phyloP scores from a whole-genome alignment of 2,113 vertebrate genomes.

The Plotosus lineatus region DNA sequence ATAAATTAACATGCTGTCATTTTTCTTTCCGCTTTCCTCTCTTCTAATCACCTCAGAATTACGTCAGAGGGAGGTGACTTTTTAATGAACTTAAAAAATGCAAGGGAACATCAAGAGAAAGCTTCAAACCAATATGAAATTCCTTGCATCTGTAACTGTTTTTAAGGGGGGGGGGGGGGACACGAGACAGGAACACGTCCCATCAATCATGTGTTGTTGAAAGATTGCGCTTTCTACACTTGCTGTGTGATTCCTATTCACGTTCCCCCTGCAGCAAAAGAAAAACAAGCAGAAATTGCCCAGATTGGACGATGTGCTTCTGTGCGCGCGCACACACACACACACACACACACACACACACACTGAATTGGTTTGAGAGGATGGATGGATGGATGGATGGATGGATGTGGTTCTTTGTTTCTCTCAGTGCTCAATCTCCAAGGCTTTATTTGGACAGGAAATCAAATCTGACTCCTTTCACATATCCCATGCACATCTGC shows the following conservation, averaged over 20 bases:
- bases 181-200: neutral
- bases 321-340: neutral
- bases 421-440: neutral
- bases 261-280: conserved; percentile 5
- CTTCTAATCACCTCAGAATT: conserved; percentile 24
- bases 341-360: too few species aligned
- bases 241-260: neutral
- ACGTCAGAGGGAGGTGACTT: neutral
- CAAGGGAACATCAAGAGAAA: neutral
- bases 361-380: neutral
- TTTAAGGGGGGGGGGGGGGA: neutral
- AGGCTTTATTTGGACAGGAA: conserved; percentile 4
- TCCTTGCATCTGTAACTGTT: neutral
- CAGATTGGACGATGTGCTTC: neutral
- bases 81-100: conserved; percentile 12
- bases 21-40: conserved; percentile 10
- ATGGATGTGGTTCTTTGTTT: neutral
- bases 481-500: neutral
- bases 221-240: neutral
- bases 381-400: conserved; percentile 1
- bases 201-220: conserved; percentile 33
- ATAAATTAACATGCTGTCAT: conserved; percentile 32
- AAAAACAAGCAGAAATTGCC: conserved; percentile 25
- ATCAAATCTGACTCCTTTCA: neutral
- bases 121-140: neutral